These are phyloP conservation scores for Chitala chitala DNA, from an alignment of 2,113 vertebrate genomes.

Conservation along the genomic window DNA sequence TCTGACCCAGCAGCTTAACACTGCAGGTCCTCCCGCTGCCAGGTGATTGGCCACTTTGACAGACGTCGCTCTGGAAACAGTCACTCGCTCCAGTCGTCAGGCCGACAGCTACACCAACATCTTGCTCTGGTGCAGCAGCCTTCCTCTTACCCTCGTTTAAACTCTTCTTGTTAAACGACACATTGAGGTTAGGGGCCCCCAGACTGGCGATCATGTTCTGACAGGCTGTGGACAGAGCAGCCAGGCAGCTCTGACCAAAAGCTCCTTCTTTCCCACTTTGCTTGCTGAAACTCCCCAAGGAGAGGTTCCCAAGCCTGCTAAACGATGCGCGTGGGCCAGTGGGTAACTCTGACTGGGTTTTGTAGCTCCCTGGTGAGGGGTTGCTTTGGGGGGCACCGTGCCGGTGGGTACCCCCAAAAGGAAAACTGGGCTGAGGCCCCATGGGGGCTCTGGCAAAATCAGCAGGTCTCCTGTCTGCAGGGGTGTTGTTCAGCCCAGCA, in stretches of 20 bases:
- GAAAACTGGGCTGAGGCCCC: constrained; percentile 58
- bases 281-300: constrained; percentile 82
- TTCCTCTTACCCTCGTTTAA: constrained; percentile 89
- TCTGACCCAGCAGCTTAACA: constrained; percentile 65
- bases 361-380: constrained; percentile 65
- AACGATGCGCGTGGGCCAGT: constrained; percentile 71
- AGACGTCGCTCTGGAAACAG: constrained; percentile 75
- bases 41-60: constrained; percentile 72
- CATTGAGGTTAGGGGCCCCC: constrained; percentile 95
- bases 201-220: constrained; percentile 99
- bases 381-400: constrained; percentile 51
- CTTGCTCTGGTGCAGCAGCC: constrained; percentile 86
- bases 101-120: constrained; percentile 71
- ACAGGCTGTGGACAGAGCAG: constrained; percentile 94
- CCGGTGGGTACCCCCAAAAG: constrained; percentile 56
- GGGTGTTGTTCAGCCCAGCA: constrained; percentile 55
- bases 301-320: constrained; percentile 81
- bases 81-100: constrained; percentile 67
- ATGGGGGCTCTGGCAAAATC: constrained; percentile 56
- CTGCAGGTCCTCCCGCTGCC: constrained; percentile 70
- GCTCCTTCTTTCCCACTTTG: constrained; percentile 84
- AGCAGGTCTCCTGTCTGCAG: constrained; percentile 55
- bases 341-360: constrained; percentile 69
- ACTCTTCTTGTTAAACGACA: constrained; percentile 98
- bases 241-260: constrained; percentile 96